These are phyloP conservation scores for Calyptomena viridis DNA, from an alignment of 2,113 vertebrate genomes.

Conservation along the genomic window DNA sequence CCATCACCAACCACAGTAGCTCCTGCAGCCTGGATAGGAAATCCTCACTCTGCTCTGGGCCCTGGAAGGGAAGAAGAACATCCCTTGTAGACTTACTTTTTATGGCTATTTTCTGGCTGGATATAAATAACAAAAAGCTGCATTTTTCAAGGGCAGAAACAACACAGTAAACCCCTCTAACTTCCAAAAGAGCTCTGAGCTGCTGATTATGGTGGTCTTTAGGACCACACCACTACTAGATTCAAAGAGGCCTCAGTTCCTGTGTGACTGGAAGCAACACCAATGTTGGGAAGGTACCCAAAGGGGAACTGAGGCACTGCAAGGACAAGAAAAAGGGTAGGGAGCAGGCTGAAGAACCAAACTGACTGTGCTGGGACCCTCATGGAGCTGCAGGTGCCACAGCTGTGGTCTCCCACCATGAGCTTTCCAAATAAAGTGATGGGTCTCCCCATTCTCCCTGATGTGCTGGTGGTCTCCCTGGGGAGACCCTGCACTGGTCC, in stretches of 20 bases:
- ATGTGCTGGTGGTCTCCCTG: background rate
- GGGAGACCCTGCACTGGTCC: accelerated
- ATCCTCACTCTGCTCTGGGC: background rate
- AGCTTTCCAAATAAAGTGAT: background rate
- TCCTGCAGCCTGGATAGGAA: background rate
- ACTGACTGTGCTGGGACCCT: background rate
- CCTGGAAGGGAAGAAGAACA: background rate
- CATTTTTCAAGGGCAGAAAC: background rate
- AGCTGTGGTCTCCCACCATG: background rate
- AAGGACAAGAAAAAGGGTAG: background rate
- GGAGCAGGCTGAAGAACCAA: background rate
- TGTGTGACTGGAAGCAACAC: background rate
- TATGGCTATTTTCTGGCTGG: background rate
- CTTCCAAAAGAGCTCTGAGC: background rate
- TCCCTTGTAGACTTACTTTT: background rate
- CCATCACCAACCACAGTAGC: background rate
- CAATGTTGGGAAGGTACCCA: accelerated
- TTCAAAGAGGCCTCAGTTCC: background rate
- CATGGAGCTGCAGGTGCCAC: background rate
- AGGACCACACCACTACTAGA: background rate
- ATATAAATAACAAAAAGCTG: background rate
- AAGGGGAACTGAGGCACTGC: background rate
- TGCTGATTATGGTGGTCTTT: background rate
- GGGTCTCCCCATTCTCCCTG: background rate
- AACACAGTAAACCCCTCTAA: background rate